Evolutionary conservation across 2,113 vertebrate genomes (phyloP).

Genomic region (Pachycephala philippinensis): DNA sequence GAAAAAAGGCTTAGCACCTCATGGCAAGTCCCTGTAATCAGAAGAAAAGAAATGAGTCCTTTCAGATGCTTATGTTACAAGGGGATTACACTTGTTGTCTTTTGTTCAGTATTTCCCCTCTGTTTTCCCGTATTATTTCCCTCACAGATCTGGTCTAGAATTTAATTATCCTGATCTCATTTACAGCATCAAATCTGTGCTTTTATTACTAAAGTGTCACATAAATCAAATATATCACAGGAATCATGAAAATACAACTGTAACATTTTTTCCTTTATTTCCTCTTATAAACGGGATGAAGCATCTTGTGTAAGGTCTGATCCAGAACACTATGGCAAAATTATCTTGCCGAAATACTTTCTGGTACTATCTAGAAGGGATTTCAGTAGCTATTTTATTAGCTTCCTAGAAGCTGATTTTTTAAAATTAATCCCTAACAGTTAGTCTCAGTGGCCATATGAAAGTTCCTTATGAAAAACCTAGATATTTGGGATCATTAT

Average conservation of each 20-base stretch:
- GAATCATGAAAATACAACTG: not conserved
- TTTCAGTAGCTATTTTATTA: not conserved
- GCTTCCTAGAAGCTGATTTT: not conserved
- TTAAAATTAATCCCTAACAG: not conserved
- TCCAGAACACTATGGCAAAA: not conserved
- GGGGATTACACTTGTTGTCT: not conserved
- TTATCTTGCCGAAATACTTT: not conserved
- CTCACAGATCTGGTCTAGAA: not conserved
- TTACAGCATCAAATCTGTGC: not conserved
- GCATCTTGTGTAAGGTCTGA: not conserved
- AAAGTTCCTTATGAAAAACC: not conserved
- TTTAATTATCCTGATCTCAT: not conserved
- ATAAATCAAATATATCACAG: not conserved
- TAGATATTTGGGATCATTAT: not conserved
- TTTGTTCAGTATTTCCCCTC: not conserved
- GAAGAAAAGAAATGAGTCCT: slow-evolving; percentile 22
- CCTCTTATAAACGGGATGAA: not conserved
- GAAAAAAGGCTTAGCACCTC: slow-evolving; percentile 81
- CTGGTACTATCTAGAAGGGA: not conserved
- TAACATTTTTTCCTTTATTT: not conserved
- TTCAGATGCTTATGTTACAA: not conserved
- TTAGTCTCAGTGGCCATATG: not conserved
- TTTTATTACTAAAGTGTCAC: not conserved
- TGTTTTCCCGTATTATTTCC: not conserved
- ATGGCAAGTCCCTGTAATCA: slow-evolving; percentile 72